Percentiles rank a stretch among this genome's conserved stretches.
These are phyloP conservation scores for Protaetia brevitarsis DNA, from an alignment of 1,140 invertebrate species.

Conservation along the genomic window DNA sequence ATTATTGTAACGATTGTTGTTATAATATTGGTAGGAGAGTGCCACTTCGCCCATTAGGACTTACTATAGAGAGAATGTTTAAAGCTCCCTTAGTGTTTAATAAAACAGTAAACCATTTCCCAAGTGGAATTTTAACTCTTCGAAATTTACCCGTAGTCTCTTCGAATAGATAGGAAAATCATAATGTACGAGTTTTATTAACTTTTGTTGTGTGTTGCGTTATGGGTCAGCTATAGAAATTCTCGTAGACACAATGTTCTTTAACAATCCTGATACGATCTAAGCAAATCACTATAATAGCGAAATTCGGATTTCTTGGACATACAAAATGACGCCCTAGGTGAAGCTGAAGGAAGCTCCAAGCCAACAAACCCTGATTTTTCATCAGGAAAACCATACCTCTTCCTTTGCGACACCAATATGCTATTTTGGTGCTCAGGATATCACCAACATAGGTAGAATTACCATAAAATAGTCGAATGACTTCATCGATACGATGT, in stretches of 20 bases:
- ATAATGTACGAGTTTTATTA: too few relatives aligned
- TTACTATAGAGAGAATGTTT: too few relatives aligned
- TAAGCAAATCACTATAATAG: constrained; percentile 31
- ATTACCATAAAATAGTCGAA: constrained; percentile 29
- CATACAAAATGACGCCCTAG: constrained; percentile 27
- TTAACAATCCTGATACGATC: constrained; percentile 20
- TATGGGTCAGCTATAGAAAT: constrained; percentile 29
- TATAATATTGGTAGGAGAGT: too few relatives aligned
- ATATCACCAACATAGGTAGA: constrained; percentile 22
- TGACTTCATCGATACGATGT: constrained; percentile 40
- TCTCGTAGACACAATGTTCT: constrained; percentile 30
- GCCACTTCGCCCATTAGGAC: too few relatives aligned
- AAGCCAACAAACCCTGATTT: constrained; percentile 25
- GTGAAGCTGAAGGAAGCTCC: neutral
- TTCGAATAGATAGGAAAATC: neutral
- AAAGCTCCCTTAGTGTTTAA: neutral
- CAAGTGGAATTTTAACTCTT: neutral
- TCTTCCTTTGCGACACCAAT: constrained; percentile 31
- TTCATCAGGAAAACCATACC: constrained; percentile 37
- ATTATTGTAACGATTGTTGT: too few relatives aligned
- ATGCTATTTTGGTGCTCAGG: constrained; percentile 32
- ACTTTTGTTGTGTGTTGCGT: neutral
- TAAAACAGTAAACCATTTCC: neutral
- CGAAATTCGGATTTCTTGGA: constrained; percentile 30
- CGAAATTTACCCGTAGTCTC: too few relatives aligned